Conservation (phyloP, 1,140 invertebrate genomes). For the Drosophila obscura region DNA sequence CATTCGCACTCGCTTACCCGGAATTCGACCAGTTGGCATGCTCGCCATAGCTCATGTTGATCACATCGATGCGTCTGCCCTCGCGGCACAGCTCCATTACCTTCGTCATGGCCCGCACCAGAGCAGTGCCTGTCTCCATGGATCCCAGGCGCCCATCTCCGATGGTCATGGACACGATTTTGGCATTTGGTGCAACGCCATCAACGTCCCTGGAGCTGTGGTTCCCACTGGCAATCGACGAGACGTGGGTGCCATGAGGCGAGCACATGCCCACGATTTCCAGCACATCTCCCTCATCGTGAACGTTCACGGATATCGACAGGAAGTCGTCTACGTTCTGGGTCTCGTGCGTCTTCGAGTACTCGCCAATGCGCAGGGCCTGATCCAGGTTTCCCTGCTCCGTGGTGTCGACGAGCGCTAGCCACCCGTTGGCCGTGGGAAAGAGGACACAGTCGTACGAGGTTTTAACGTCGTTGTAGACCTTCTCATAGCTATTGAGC, state of each 20-base stretch:
- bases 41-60: constrained; percentile 99
- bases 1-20: constrained; percentile 87
- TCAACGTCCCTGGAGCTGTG: constrained; percentile 96
- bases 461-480: constrained; percentile 93
- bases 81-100: constrained; percentile 89
- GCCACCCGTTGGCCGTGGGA: constrained; percentile 90
- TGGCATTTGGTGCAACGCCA: constrained; percentile 98
- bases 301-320: constrained; percentile 96
- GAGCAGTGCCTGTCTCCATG: constrained; percentile 98
- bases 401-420: constrained; percentile 83
- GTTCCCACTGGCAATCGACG: constrained; percentile 96
- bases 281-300: constrained; percentile 95
- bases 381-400: constrained; percentile 89
- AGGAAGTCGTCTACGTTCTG: constrained; percentile 93
- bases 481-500: constrained; percentile 93
- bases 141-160: constrained; percentile 93
- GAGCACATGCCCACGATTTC: constrained; percentile 97
- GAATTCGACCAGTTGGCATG: constrained; percentile 94
- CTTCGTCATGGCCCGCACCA: constrained; percentile 95
- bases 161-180: constrained; percentile 96
- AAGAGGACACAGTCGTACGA: constrained; percentile 97
- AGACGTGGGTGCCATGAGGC: constrained; percentile 98
- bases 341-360: constrained; percentile 92
- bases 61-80: constrained; percentile 90
- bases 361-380: constrained; percentile 93